Base-by-base conservation (phyloP, 2,888 invertebrate species). In the Periphyllus acericola region DNA sequence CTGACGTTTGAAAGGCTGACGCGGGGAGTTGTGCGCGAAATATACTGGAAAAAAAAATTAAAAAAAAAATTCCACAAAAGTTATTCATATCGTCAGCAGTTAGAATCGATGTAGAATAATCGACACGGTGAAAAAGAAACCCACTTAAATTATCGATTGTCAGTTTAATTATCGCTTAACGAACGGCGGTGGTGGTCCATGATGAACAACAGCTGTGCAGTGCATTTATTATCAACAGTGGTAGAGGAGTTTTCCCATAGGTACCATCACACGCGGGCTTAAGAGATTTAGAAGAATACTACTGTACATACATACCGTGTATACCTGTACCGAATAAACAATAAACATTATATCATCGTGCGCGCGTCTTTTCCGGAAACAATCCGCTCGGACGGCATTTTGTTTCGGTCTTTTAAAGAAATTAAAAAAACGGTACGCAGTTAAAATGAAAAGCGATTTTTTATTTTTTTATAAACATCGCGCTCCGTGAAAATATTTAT, bases 121-220 rank as follows among this genome's bases (percentile, higher is more conserved):
- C 86, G 80, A 87, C 72, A 25, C 60, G 74, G 80, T 40, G 40
- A 60, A 75, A 55, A 84, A 84, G 78, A 74, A 72, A 11, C 40
- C 78, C 86, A 87, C 86, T 87, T 80, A 87, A 87, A 87, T 72
- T 60, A 66, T 55, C 86, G 36, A 87, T 87, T 87, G 86, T 87
- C 86, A 32, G 79, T 66, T 46, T 87, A 87, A 87, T 87, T 80
- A 87, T 72, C 76, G 32, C 84, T 84, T 76, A 68, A 76, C 76
- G 76, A 79, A 86, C 55, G 79, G 60, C n/a, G 78, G 46, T 46
- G 14, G 46, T n/a, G n/a, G n/a, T n/a, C n/a, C n/a, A 60, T 55
- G 29, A 86, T 79, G 79, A 79, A 79, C 84, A 74, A 29, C 83
- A 78, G 78, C 85, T 71, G 85, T 25, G n/a, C n/a, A n/a, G n/a